Evolutionary conservation across 2,797 vertebrate species (phyloP).

Genomic region (Sebastes melanostomus): DNA sequence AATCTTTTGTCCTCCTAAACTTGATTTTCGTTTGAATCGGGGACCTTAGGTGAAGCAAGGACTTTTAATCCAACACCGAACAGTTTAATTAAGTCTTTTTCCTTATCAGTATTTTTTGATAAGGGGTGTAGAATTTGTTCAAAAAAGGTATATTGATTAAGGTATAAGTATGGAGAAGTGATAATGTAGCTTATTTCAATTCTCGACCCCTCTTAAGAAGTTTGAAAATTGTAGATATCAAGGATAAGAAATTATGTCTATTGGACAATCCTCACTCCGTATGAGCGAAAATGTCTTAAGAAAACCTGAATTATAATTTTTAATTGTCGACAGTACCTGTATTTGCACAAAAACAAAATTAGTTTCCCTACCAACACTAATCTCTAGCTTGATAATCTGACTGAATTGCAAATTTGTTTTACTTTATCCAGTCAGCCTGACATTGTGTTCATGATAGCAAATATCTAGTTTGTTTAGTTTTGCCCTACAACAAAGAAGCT

Average conservation of each 20-base stretch:
- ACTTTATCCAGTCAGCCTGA: background rate
- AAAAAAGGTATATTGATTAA: constrained; percentile 49
- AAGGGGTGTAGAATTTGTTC: constrained; percentile 40
- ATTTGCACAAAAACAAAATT: background rate
- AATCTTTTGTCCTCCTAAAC: constrained; percentile 64
- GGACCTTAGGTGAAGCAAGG: constrained; percentile 28
- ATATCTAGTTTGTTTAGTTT: background rate
- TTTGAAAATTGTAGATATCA: background rate
- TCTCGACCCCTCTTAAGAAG: background rate
- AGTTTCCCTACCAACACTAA: background rate
- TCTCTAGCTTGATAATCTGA: background rate
- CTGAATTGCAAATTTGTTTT: background rate
- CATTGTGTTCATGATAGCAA: background rate
- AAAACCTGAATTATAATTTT: background rate
- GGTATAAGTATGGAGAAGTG: background rate
- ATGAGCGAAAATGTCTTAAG: background rate
- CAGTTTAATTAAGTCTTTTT: constrained; percentile 51
- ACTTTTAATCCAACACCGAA: constrained; percentile 45
- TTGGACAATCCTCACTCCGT: background rate
- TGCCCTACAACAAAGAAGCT: background rate
- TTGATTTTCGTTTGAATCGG: constrained; percentile 53
- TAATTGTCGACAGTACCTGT: background rate
- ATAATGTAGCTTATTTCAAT: constrained; percentile 20
- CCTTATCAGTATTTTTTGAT: constrained; percentile 50
- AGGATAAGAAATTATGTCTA: background rate